Evolutionary conservation across 2,888 invertebrate species (phyloP), one percentile per base, ranked within the genome.

Genomic region (Caenorhabditis sp.): DNA sequence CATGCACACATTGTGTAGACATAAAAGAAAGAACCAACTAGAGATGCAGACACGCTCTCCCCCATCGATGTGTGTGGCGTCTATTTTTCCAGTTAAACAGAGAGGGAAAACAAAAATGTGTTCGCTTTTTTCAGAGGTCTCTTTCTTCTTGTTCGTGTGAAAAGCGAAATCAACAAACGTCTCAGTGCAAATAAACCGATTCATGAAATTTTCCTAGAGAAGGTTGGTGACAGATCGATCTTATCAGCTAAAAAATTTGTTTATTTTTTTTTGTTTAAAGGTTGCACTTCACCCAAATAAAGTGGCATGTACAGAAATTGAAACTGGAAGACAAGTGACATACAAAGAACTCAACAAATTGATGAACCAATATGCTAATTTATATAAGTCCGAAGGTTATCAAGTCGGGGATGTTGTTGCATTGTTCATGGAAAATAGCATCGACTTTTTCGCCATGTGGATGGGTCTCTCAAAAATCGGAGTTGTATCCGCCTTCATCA

Each of bases 361-460:
- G 14, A 64, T 81, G 61, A 87, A 87, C 65, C 74, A 85, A 63
- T 87, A 85, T 70, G 87, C 85, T 31, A 83, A 87, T 63, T 78
- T 80, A 36, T 87, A 86, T 70, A 58, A 83, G 81, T 58, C 68
- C 14, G 72, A 82, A 62, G 82, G 81, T 10, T 83, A 81, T 77
- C 74, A 79, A 49, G 67, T 92, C 77, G 96, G 95, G 0, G 95
- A 97, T 88, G 92, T 93, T 0, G 93, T 99, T 0, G 95, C 93
- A 0, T 90, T 99, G 23, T 92, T 95, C 89, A 91, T 96, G 90
- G 95, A 95, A 88, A 97, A 96, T 89, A 92, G 93, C 60, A 93
- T 95, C 0, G 95, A 97, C 89, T 94, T 93, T 89, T 93, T 96
- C 10, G 93, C 93, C 50, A 92, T 93, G 52, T 99, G 97, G 97